Evolutionary conservation across 2,888 invertebrate species (phyloP), one percentile per base, ranked within the genome.

Genomic region (Nebria brevicollis): DNA sequence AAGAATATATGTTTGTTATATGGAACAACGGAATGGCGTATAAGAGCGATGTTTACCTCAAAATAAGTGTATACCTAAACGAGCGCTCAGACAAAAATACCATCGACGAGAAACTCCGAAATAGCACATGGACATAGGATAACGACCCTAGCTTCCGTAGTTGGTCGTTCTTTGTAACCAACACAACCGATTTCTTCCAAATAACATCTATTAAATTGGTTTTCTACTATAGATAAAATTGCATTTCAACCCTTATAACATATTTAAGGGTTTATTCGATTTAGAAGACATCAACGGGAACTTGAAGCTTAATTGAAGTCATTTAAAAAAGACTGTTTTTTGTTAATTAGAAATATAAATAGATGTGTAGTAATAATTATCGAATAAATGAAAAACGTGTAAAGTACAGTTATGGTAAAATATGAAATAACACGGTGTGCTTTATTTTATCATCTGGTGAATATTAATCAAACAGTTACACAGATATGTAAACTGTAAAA

Each of bases 71-170:
- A 54, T 54, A 54, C 54, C 54, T 54, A 54, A 34, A 54, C 6
- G 2, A 54, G 54, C 54, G 54, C 54, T 54, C 54, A 8, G 54
- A 54, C 54, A 54, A 54, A 54, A 54, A 54, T 54, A 54, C 13
- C 54, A 54, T 54, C 11, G 54, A 54, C 6, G 54, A 54, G 54
- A 13, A 54, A 54, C 54, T 54, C 54, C 54, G 54, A 54, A 54
- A 54, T 54, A 54, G 54, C 54, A 54, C 54, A 54, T 54, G 54
- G 54, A 54, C 54, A 54, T 54, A 54, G 54, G 54, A 54, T 54
- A 54, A 54, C 54, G 54, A 54, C 54, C 54, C 54, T 54, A 54
- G 54, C 13, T 54, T 54, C 54, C 54, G 54, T 54, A 11, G 54
- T 54, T 54, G 54, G 54, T 54, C 54, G 54, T 13, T 8, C 54